phyloP scores from a whole-genome alignment of 2,113 vertebrate species.

The Prunella fulvescens region DNA sequence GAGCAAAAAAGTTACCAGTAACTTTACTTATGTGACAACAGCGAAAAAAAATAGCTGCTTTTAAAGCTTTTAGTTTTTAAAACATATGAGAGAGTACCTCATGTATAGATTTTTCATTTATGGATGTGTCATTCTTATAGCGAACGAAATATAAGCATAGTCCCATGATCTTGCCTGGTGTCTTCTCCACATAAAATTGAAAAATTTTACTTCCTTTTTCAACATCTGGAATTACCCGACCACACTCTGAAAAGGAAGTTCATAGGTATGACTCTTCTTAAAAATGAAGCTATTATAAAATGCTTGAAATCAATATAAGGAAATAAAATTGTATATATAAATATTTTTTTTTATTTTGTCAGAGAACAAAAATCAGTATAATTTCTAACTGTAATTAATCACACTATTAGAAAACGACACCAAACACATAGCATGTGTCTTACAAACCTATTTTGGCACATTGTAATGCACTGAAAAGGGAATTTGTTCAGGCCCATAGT shows the following conservation, averaged over 20 bases:
- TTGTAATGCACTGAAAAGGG: not conserved
- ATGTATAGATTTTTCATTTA: slow-evolving; percentile 75
- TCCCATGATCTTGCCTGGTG: slow-evolving; percentile 67
- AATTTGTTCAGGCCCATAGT: not conserved
- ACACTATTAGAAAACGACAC: not conserved
- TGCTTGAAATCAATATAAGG: not conserved
- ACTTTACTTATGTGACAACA: not conserved
- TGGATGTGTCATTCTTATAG: slow-evolving; percentile 52
- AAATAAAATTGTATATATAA: not conserved
- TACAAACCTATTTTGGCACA: not conserved
- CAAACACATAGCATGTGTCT: fast-evolving
- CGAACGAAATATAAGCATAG: slow-evolving; percentile 79
- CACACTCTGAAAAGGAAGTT: slow-evolving; percentile 76
- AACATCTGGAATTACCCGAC: slow-evolving; percentile 68
- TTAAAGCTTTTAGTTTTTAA: not conserved
- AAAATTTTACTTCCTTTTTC: slow-evolving; percentile 70
- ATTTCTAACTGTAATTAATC: not conserved
- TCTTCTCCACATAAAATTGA: slow-evolving; percentile 70
- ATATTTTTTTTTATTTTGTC: not conserved
- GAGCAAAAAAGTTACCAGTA: not conserved
- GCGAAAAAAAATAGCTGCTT: not conserved
- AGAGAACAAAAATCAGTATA: not conserved
- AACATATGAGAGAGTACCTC: slow-evolving; percentile 67
- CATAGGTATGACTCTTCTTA: not conserved
- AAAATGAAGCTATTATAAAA: not conserved